These are phyloP conservation scores for Cariama cristata DNA, from an alignment of 2,113 vertebrate species.

Conservation along the genomic window DNA sequence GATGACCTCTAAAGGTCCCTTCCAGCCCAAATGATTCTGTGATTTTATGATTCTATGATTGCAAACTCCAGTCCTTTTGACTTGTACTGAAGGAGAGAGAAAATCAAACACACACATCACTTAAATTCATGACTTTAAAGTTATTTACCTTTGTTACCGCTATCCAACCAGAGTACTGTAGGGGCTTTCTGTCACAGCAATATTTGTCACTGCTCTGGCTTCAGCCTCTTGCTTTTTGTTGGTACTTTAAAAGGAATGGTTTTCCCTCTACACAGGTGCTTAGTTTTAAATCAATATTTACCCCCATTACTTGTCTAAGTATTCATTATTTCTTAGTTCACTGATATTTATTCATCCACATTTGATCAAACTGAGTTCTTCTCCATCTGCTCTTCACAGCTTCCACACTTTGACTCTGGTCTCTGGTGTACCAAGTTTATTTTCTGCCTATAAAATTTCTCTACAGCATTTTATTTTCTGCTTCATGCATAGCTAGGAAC, in stretches of 20 bases:
- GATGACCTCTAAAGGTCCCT: no score
- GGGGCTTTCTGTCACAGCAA: background rate
- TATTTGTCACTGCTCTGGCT: constrained; percentile 1
- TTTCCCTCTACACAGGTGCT: constrained; percentile 4
- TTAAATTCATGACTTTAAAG: background rate
- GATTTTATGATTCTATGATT: background rate
- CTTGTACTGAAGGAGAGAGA: background rate
- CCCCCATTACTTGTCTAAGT: constrained; percentile 12
- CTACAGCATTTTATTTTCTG: constrained; percentile 33
- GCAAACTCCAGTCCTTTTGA: background rate
- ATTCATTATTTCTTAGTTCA: constrained; percentile 36
- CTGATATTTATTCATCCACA: background rate
- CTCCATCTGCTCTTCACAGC: constrained; percentile 29
- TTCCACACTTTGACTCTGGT: constrained; percentile 17
- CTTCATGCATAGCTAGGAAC: background rate
- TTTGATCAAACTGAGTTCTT: constrained; percentile 16
- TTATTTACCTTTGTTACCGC: constrained; percentile 32
- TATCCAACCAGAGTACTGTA: background rate
- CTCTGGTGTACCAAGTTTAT: background rate
- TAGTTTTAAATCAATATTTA: constrained; percentile 33
- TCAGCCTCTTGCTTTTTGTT: background rate
- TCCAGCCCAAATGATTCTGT: no score
- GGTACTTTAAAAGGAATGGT: background rate
- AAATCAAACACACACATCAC: background rate
- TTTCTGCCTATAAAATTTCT: constrained; percentile 16